phyloP scores from a whole-genome alignment of 1,140 invertebrate species.

The Hestina assimilis region DNA sequence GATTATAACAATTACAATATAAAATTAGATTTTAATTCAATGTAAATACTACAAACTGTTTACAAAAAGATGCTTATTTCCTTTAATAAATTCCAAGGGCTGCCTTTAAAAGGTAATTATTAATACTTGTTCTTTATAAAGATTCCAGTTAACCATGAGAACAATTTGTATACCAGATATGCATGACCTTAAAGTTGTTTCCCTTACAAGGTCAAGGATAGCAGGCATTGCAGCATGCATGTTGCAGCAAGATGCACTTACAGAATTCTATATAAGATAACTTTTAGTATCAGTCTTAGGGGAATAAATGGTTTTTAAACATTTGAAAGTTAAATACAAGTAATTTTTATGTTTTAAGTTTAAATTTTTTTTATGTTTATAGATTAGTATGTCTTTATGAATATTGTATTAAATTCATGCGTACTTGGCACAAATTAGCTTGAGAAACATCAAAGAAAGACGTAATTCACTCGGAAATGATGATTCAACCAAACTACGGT shows the following conservation, averaged over 20 bases:
- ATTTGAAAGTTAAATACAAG: neutral
- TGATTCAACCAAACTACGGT: constrained; percentile 52
- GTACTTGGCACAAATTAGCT: constrained; percentile 25
- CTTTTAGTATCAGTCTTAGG: neutral
- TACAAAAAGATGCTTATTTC: neutral
- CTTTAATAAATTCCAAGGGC: neutral
- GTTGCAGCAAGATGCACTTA: constrained; percentile 1
- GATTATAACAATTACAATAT: neutral
- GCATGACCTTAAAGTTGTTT: constrained; percentile 48
- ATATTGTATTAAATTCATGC: neutral
- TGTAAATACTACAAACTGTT: too few species aligned
- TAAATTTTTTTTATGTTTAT: neutral
- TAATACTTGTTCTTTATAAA: constrained; percentile 27
- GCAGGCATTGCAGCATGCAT: constrained; percentile 27
- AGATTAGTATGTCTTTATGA: neutral
- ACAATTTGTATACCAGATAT: constrained; percentile 42
- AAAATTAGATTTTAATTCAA: too few species aligned
- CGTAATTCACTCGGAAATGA: constrained; percentile 38
- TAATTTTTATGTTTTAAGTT: neutral
- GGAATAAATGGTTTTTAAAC: neutral
- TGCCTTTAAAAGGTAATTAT: constrained; percentile 2
- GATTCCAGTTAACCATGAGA: constrained; percentile 59
- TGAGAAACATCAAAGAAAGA: constrained; percentile 26
- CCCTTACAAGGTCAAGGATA: constrained; percentile 51
- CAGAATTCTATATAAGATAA: neutral